Conservation (phyloP, 2,888 invertebrate species). For the Polyploca ridens region DNA sequence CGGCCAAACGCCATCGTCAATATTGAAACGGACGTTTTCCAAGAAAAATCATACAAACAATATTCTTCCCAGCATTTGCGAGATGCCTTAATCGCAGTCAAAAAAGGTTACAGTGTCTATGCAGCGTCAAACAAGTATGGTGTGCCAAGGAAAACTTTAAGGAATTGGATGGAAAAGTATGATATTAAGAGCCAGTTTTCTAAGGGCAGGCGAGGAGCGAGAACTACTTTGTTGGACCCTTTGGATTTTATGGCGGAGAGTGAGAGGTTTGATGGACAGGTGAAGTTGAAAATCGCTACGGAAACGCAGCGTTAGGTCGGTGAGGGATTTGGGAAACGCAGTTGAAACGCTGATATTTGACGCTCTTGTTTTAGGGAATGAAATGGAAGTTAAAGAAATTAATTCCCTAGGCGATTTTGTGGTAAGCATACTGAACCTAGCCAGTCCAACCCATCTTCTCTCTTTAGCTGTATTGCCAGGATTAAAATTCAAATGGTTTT, state of each 20-base stretch:
- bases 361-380: not conserved
- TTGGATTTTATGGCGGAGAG: conserved; percentile 67
- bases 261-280: conserved; percentile 58
- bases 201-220: conserved; percentile 73
- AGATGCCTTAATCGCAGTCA: conserved; percentile 79
- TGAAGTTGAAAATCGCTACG: conserved; percentile 35
- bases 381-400: no score
- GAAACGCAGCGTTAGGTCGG: conserved; percentile 5
- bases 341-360: not conserved
- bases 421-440: no score
- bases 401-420: no score
- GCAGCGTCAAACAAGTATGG: conserved; percentile 84
- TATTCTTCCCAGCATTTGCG: conserved; percentile 80
- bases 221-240: conserved; percentile 68
- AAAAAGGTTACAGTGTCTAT: conserved; percentile 82
- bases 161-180: conserved; percentile 85
- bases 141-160: conserved; percentile 81
- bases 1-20: conserved; percentile 76
- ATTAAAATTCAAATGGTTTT: no score
- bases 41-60: conserved; percentile 81
- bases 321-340: not conserved
- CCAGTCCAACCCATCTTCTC: no score
- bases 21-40: conserved; percentile 78
- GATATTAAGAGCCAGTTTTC: conserved; percentile 83
- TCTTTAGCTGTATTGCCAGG: no score